Conservation (phyloP, 2,888 invertebrate species). For the Campaea margaritaria region DNA sequence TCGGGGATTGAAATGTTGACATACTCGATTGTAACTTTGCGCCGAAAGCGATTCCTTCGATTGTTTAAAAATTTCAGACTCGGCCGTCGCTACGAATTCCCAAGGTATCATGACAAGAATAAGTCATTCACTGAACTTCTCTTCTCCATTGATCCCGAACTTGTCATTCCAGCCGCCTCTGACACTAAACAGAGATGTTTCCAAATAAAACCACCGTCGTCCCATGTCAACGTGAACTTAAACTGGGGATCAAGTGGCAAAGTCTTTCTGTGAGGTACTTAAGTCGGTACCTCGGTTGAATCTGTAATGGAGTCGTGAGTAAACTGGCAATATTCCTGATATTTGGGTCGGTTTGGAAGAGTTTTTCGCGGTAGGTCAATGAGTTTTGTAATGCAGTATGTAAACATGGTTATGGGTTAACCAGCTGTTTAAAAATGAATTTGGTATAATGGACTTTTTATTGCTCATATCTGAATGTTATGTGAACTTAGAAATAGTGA, state of each 20-base stretch:
- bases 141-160: conserved; percentile 12
- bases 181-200: conserved; percentile 39
- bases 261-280: conserved; percentile 69
- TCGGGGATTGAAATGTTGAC: too few relatives aligned
- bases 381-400: neutral
- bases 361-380: neutral
- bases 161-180: conserved; percentile 31
- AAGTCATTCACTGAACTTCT: neutral
- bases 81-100: too few relatives aligned
- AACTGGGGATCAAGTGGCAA: conserved; percentile 63
- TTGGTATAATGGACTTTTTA: too few relatives aligned
- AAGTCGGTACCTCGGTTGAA: conserved; percentile 67
- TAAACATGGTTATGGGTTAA: neutral
- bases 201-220: conserved; percentile 39
- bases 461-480: too few relatives aligned
- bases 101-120: neutral
- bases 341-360: conserved; percentile 2
- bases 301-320: conserved; percentile 73
- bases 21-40: too few relatives aligned
- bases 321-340: conserved; percentile 60
- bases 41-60: too few relatives aligned
- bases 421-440: too few relatives aligned
- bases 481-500: too few relatives aligned
- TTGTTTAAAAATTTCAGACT: too few relatives aligned
- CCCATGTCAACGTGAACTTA: conserved; percentile 49